Percentiles rank a stretch among this genome's conserved stretches.
These are phyloP conservation scores for Danio tinwini DNA, from an alignment of 2,797 vertebrate species.

Conservation along the genomic window DNA sequence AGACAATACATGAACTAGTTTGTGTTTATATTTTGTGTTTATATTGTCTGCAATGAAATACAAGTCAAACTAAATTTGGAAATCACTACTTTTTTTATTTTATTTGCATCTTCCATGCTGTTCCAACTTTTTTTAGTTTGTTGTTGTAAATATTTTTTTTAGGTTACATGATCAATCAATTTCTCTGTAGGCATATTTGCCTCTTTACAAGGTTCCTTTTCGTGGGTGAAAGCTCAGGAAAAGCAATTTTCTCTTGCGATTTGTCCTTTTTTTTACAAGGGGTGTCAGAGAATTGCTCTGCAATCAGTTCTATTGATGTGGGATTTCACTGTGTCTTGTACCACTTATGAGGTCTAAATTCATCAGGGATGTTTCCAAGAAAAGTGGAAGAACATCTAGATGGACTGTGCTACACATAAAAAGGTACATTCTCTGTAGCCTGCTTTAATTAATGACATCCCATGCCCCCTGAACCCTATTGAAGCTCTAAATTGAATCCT, in stretches of 20 bases:
- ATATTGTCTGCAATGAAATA: no score
- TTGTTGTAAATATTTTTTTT: no score
- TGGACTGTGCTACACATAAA: conserved; percentile 10
- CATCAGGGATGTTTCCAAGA: neutral
- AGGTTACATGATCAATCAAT: neutral
- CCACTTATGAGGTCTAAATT: neutral
- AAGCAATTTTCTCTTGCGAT: conserved; percentile 47
- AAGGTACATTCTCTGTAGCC: neutral
- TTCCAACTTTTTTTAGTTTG: no score
- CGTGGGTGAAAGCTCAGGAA: conserved; percentile 37
- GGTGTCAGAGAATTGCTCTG: conserved; percentile 29
- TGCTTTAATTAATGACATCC: neutral
- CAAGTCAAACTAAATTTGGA: no score
- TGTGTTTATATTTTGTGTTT: no score
- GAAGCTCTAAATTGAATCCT: neutral
- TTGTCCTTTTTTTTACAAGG: conserved; percentile 39
- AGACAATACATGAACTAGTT: no score
- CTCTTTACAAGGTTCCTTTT: neutral
- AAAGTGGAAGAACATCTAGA: neutral
- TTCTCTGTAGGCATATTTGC: conserved; percentile 7
- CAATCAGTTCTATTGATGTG: conserved; percentile 44
- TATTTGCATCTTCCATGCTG: no score
- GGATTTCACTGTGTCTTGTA: conserved; percentile 22
- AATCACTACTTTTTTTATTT: no score
- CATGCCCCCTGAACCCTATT: neutral